Percentiles rank a stretch among this genome's conserved stretches.
phyloP scores from a whole-genome alignment of 2,797 vertebrate genomes.

The Phrynocephalus guinanensis region DNA sequence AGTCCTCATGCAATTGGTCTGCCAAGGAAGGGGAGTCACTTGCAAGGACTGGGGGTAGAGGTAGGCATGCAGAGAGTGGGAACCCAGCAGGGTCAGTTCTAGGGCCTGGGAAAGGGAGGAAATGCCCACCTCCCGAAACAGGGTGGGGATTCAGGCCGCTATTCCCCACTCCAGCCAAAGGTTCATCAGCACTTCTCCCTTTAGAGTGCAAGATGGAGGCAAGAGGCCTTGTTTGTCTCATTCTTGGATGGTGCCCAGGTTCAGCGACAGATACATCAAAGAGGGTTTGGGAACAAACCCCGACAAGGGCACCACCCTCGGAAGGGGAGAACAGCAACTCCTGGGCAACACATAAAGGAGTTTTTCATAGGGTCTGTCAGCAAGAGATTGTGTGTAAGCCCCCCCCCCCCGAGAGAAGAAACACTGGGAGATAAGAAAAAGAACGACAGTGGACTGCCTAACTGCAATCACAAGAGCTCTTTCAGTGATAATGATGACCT shows the following conservation, averaged over 20 bases:
- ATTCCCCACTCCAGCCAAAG: not conserved
- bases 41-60: slow-evolving; percentile 2
- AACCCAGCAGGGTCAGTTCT: slow-evolving; percentile 9
- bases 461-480: slow-evolving; percentile 7
- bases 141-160: slow-evolving; percentile 12
- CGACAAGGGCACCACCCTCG: not conserved
- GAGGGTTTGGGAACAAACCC: slow-evolving; percentile 30
- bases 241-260: slow-evolving; percentile 40
- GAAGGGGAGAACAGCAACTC: slow-evolving; percentile 8
- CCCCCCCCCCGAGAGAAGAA: not conserved
- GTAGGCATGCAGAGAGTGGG: not conserved
- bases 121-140: not conserved
- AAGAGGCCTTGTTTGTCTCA: slow-evolving; percentile 30
- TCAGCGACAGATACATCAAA: slow-evolving; percentile 11
- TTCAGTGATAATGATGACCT: slow-evolving; percentile 6
- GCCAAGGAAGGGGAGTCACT: not conserved
- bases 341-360: slow-evolving; percentile 22
- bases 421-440: slow-evolving; percentile 7
- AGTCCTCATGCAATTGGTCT: not conserved
- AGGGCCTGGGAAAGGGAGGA: slow-evolving; percentile 43
- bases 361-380: slow-evolving; percentile 20
- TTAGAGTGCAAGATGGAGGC: slow-evolving; percentile 14
- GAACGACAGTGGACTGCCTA: slow-evolving; percentile 17
- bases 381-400: slow-evolving; percentile 8
- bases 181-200: slow-evolving; percentile 17